Conservation (phyloP, 2,113 vertebrate species). For the Aegotheles bennettii region DNA sequence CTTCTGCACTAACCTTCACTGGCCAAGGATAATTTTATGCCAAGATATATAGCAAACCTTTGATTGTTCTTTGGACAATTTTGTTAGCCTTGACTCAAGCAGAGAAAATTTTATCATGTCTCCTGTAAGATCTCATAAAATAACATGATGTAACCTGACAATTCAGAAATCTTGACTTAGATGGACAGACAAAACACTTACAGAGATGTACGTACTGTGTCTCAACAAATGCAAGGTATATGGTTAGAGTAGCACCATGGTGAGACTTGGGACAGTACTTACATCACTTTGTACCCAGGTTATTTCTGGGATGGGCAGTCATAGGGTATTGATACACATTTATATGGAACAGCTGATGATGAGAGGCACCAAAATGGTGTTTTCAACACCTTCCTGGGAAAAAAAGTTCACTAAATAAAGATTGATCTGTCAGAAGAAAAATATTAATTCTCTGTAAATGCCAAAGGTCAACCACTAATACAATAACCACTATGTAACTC, state of each 20-base stretch:
- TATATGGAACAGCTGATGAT: background rate
- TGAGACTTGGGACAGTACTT: background rate
- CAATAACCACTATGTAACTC: no score
- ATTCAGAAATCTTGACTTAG: background rate
- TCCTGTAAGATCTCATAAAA: background rate
- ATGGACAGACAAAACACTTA: background rate
- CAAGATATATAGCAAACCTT: background rate
- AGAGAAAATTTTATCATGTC: background rate
- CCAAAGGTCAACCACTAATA: background rate
- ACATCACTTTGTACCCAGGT: background rate
- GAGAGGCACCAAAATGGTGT: background rate
- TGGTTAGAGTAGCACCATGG: background rate
- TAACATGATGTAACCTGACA: background rate
- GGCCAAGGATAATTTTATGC: background rate
- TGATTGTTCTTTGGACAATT: background rate
- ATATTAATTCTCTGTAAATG: background rate
- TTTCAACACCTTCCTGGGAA: background rate
- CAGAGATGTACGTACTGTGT: accelerated
- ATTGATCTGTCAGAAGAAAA: background rate
- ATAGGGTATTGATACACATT: background rate
- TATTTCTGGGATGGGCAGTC: background rate
- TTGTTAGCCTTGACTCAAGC: background rate
- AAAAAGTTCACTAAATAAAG: background rate
- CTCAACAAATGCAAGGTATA: background rate
- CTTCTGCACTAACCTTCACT: background rate